phyloP scores from a whole-genome alignment of 2,888 invertebrate species.

The Cryptosula pallasiana region DNA sequence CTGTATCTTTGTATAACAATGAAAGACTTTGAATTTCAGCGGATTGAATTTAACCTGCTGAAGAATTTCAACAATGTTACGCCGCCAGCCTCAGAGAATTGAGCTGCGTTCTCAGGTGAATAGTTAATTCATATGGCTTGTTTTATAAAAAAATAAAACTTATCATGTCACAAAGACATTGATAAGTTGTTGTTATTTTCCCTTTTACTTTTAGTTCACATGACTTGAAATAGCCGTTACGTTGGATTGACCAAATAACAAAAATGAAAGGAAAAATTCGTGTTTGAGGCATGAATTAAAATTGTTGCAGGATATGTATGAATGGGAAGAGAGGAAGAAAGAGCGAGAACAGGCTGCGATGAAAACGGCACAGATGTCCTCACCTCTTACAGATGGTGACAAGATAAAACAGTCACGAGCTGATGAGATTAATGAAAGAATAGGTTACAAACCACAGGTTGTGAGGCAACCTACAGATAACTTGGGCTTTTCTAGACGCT shows the following conservation, averaged over 20 bases:
- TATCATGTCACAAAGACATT: no score
- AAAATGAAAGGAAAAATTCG: background rate
- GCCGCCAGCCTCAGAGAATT: background rate
- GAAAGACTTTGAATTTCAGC: no score
- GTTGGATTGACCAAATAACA: background rate
- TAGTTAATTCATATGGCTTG: background rate
- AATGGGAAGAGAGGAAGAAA: constrained; percentile 19
- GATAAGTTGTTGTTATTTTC: no score
- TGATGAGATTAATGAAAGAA: constrained; percentile 6
- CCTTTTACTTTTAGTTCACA: no score
- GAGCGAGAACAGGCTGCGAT: background rate
- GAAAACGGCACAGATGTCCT: background rate
- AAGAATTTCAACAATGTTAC: no score
- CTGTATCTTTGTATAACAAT: no score
- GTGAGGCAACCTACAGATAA: constrained; percentile 5
- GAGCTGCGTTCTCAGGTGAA: background rate
- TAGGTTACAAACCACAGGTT: background rate
- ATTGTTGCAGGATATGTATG: background rate
- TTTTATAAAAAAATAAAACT: no score
- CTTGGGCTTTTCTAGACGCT: background rate
- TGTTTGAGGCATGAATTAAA: background rate
- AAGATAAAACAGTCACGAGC: background rate
- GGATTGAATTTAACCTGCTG: no score
- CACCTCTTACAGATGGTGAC: background rate
- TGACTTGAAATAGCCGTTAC: no score